Percentiles rank a stretch among this genome's conserved stretches.
These are phyloP conservation scores for Campoletis raptor DNA, from an alignment of 2,888 invertebrate genomes.

Conservation along the genomic window DNA sequence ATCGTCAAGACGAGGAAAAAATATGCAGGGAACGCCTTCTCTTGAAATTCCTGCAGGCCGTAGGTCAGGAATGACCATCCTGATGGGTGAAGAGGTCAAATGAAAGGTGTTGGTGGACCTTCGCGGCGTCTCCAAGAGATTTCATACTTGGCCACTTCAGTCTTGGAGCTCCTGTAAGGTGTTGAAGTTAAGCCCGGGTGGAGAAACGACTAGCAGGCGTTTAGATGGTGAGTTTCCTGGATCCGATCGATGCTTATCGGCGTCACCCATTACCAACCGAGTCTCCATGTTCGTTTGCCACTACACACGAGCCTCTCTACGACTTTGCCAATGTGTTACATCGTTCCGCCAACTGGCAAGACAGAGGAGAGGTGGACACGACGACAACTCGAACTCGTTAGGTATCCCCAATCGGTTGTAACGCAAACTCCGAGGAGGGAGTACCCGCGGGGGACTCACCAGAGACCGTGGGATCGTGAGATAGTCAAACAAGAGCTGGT, in stretches of 20 bases:
- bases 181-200: conserved; percentile 39
- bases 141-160: background rate
- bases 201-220: conserved; percentile 34
- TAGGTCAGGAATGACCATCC: background rate
- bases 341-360: conserved; percentile 29
- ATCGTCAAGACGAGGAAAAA: background rate
- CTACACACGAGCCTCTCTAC: conserved; percentile 39
- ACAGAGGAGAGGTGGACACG: conserved; percentile 40
- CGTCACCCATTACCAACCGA: conserved; percentile 49
- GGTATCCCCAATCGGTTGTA: conserved; percentile 67
- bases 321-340: conserved; percentile 41
- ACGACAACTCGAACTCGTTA: conserved; percentile 70
- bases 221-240: conserved; percentile 59
- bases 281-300: conserved; percentile 62
- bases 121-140: background rate
- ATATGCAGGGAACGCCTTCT: background rate
- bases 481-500: conserved; percentile 82
- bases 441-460: background rate
- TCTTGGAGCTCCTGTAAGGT: conserved; percentile 11
- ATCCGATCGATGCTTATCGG: conserved; percentile 68
- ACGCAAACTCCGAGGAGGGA: conserved; percentile 53
- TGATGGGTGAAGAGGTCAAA: background rate
- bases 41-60: background rate
- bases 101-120: background rate
- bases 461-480: conserved; percentile 80